phyloP scores from a whole-genome alignment of 2,888 invertebrate genomes.

The Gastracanthus pulcherrimus region DNA sequence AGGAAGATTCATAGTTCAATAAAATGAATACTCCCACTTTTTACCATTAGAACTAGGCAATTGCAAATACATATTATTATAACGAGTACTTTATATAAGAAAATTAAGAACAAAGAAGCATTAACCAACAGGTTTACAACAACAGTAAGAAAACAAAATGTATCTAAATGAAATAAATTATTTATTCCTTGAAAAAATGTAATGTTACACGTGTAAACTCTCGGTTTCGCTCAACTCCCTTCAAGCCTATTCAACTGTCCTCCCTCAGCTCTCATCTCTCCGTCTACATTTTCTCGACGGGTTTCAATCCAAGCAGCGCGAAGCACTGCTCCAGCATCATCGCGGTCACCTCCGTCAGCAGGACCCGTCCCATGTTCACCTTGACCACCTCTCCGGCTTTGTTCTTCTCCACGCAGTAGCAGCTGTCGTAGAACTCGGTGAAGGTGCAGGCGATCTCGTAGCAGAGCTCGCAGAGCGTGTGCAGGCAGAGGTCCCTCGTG shows the following conservation, averaged over 20 bases:
- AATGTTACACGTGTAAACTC: neutral
- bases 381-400: conserved; percentile 87
- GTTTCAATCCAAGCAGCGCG: conserved; percentile 92
- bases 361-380: conserved; percentile 91
- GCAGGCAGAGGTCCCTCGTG: conserved; percentile 88
- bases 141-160: neutral
- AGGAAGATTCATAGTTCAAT: no score
- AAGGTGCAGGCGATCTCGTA: conserved; percentile 96
- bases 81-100: no score
- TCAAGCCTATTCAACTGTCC: neutral
- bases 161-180: conserved; percentile 45
- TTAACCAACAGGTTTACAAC: neutral
- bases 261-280: neutral
- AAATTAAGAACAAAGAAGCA: no score
- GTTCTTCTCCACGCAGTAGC: conserved; percentile 98
- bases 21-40: no score
- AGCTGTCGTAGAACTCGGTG: conserved; percentile 97
- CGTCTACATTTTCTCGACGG: conserved; percentile 93
- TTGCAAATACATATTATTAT: no score
- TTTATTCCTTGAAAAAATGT: conserved; percentile 41
- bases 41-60: no score
- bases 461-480: conserved; percentile 95
- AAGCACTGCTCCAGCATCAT: conserved; percentile 92
- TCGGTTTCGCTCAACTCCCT: neutral
- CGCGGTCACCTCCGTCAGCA: conserved; percentile 96